Base-by-base conservation (phyloP, 2,113 vertebrate genomes). In the Gopherus evgoodei region DNA sequence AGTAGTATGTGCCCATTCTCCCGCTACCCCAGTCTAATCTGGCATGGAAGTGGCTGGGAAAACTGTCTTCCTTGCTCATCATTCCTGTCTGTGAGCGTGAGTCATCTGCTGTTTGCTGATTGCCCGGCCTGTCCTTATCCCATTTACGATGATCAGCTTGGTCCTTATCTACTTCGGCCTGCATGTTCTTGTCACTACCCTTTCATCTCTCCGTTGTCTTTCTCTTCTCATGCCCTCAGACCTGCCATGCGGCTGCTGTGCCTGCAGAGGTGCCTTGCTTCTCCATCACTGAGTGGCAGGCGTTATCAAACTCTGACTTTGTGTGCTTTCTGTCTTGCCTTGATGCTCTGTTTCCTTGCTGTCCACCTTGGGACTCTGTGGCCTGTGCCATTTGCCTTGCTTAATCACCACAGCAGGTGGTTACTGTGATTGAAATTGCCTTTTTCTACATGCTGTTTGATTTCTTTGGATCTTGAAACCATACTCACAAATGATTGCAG, bases 391-490 rank as follows among this genome's bases (percentile, higher is more conserved):
- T 76, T 76, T 76, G 22, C 72, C 93, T 81, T 91, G 38, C 81
- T 96, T 90, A 82, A 89, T 90, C 49, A 56, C 80, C 52, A 81
- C 94, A 87, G 90, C 87, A 94, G 65, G 83, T 83, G 56, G 83
- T 72, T 95, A 44, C 72, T 93, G 91, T 76, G 93, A 62, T 94
- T 94, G 31, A 49, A 72, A 29, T 62, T 93, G 69, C n/a, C 92
- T 72, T 94, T 93, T 94, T 93, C 88, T 80, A 83, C 44, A 3
- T 84, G 52, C 35, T 87, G 42, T 76, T 94, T 91, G 87, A 82
- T 94, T 94, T 91, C 76, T 84, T 95, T 94, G 81, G 83, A 88
- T 89, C 76, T 88, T 65, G 80, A 93, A 88, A 21, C 27, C 86
- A 9, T 69, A 81, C 24, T 50, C 1, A 2, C 53, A 93, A 93